Evolutionary conservation across 2,797 vertebrate species (phyloP), one percentile per base, ranked within the genome.

Genomic region (Muraenolepis orangiensis): DNA sequence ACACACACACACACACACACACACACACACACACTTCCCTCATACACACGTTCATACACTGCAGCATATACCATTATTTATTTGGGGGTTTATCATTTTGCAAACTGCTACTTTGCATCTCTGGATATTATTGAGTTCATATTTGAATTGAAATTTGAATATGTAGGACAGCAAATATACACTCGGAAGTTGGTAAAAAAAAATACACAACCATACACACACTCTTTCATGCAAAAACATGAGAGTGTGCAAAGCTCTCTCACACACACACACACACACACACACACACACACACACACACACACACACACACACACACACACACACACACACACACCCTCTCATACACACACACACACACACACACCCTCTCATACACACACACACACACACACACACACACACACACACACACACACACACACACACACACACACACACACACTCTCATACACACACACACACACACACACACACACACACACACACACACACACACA

Each of bases 1-100:
- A 32, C 67, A 32, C 36, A 23, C 3, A 87, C 82, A 85, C 72
- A 80, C 78, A 78, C 80, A 84, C 80, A 88, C 23, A 14, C 23
- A 1, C 72, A 38, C 69, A 23, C 36, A n/a, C 42, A 8, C 18
- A 1, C 40, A 32, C 67, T n/a, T 28, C 20, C 3, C 32, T 8
- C 42, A 20, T 20, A 1, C 70, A 51, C 67, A 32, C 36, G 29
- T 20, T 38, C 36, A 71, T 51, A 23, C 30, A 32, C 42, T 66
- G 46, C 32, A 34, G 32, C 8, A 34, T n/a, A n/a, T n/a, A n/a
- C n/a, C n/a, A n/a, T n/a, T n/a, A n/a, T n/a, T n/a, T n/a, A n/a
- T n/a, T n/a, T n/a, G n/a, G n/a, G n/a, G n/a, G n/a, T n/a, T n/a
- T n/a, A n/a, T n/a, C n/a, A n/a, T n/a, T n/a, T n/a, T n/a, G n/a